Evolutionary conservation across 2,888 invertebrate species (phyloP).

Genomic region (Escarpia spicata): DNA sequence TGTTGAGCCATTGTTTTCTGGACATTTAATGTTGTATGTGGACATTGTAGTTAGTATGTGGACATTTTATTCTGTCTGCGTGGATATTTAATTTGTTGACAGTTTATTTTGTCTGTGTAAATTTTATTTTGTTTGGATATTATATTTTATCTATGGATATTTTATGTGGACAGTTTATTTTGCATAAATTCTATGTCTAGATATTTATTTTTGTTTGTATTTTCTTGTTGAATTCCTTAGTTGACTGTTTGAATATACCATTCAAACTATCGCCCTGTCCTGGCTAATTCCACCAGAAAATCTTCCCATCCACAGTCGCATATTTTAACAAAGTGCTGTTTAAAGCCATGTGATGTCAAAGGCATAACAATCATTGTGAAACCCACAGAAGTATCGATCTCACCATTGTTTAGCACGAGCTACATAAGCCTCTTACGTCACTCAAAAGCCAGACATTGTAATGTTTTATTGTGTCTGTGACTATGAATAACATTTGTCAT

Average conservation of each 20-base stretch:
- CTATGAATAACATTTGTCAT: not conserved
- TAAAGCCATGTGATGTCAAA: not conserved
- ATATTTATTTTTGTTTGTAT: not conserved
- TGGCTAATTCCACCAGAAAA: not conserved
- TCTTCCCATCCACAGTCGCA: not conserved
- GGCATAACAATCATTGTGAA: not conserved
- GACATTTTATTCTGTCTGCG: not conserved
- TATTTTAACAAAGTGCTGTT: not conserved
- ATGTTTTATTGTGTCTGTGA: not conserved
- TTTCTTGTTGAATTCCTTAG: not conserved
- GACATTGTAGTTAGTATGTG: not conserved
- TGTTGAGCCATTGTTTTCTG: not conserved
- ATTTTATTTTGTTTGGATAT: not conserved
- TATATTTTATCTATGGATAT: not conserved
- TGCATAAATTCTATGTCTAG: not conserved
- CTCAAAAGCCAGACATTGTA: not conserved
- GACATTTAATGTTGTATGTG: not conserved
- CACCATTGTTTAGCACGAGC: not conserved
- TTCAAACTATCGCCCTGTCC: not conserved
- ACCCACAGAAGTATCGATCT: not conserved
- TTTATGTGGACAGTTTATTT: not conserved
- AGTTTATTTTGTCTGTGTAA: not conserved
- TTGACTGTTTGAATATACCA: not conserved
- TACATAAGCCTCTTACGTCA: not conserved
- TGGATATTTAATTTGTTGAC: too few species aligned